Base-by-base conservation (phyloP, 2,888 invertebrate genomes). In the Hypselothyrea guttata region DNA sequence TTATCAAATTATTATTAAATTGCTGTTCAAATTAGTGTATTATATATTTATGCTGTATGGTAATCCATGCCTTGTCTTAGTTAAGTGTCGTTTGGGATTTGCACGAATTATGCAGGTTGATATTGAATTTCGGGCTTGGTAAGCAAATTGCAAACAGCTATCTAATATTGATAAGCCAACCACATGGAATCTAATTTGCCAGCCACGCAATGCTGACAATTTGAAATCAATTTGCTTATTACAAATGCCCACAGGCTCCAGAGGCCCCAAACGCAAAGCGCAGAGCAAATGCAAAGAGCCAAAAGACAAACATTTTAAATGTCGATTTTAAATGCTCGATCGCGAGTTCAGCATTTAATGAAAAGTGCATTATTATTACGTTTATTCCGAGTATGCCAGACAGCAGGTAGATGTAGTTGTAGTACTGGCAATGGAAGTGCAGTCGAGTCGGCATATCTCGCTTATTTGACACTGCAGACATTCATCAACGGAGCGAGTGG, bases 341-440 rank as follows among this genome's bases (percentile, higher is more conserved):
- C 18, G 41, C 38, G 62, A 42, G 53, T 18, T 52, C 46, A 28
- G 68, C 67, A 71, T 86, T 86, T 84, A 86, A 86, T 86, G 86
- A 86, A 86, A 86, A 76, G 71, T 86, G 79, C 75, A 82, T 83
- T 83, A n/a, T n/a, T n/a, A 79, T 79, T 67, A 71, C 55, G 73
- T 74, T 57, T 67, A 76, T 79, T 75, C 63, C 63, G 48, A 42
- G 63, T 65, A 67, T 15, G 31, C 33, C 71, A 60, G 76, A 47
- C 64, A 30, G 42, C 45, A 38, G 27, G 33, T 40, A 55, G n/a
- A n/a, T n/a, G n/a, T n/a, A n/a, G n/a, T n/a, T n/a, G 33, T 28
- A n/a, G n/a, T n/a, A 35, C 28, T 44, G 31, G n/a, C 15, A 27
- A 4, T 37, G 22, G 54, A 42, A 35, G 16, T 27, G 55, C 35